These are phyloP conservation scores for Conus ventricosus DNA, from an alignment of 1,140 invertebrate species.

Conservation along the genomic window DNA sequence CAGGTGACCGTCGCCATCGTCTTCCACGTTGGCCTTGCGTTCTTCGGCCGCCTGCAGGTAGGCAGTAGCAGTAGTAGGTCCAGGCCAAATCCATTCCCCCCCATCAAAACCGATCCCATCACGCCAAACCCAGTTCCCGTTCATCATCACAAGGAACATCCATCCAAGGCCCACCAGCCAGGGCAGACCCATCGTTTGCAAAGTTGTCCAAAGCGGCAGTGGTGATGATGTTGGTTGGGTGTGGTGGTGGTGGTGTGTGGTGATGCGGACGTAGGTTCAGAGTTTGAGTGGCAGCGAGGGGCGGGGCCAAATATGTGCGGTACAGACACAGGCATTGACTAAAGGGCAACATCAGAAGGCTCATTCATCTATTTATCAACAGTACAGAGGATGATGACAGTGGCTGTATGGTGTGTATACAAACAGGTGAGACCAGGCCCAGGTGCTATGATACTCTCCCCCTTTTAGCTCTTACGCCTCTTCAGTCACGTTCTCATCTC, in stretches of 20 bases:
- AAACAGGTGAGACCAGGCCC: too few species aligned
- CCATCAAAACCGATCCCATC: conserved; percentile 26
- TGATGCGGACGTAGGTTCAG: background rate
- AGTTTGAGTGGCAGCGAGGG: too few species aligned
- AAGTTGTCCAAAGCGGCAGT: background rate
- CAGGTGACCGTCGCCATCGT: conserved; percentile 99
- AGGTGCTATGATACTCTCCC: too few species aligned
- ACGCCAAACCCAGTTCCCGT: background rate
- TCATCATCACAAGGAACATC: conserved; percentile 26
- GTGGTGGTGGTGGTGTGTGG: background rate
- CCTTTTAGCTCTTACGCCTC: too few species aligned
- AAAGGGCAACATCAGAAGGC: conserved; percentile 15
- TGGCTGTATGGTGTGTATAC: too few species aligned
- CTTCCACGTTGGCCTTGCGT: conserved; percentile 73
- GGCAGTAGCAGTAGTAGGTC: too few species aligned
- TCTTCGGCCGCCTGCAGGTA: conserved; percentile 43
- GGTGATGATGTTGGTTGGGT: too few species aligned
- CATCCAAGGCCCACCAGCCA: background rate
- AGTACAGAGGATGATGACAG: too few species aligned
- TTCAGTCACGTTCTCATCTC: too few species aligned
- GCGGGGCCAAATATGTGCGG: conserved; percentile 23
- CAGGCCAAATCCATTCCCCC: conserved; percentile 38
- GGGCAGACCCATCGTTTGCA: too few species aligned
- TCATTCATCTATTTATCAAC: conserved; percentile 2
- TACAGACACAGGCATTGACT: conserved; percentile 24